Percentiles rank a stretch among this genome's conserved stretches.
Evolutionary conservation across 2,113 vertebrate genomes (phyloP).

Genomic region (Lampris megalopsis): DNA sequence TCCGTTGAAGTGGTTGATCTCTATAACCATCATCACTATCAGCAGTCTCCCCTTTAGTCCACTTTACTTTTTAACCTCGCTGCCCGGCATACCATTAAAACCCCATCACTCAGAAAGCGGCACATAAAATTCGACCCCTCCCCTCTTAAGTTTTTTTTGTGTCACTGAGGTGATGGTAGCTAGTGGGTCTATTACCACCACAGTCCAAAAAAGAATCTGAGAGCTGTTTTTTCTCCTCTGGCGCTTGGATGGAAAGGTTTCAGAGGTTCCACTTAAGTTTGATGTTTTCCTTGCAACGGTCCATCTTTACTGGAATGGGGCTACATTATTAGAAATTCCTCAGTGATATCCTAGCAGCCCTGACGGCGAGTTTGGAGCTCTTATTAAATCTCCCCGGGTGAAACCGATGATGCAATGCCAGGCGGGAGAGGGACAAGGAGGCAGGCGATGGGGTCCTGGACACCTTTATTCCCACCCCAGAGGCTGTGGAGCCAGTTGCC

Average conservation of each 20-base stretch:
- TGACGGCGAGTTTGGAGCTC: slow-evolving; percentile 55
- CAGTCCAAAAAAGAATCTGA: slow-evolving; percentile 30
- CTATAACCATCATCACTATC: no score
- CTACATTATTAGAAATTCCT: slow-evolving; percentile 77
- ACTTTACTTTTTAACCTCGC: background rate
- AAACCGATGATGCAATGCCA: slow-evolving; percentile 72
- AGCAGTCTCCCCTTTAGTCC: no score
- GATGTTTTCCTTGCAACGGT: slow-evolving; percentile 66
- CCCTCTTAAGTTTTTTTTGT: slow-evolving; percentile 20
- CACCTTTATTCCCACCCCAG: slow-evolving; percentile 21
- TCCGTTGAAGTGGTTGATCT: no score
- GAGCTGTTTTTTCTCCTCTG: slow-evolving; percentile 27
- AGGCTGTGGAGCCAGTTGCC: slow-evolving; percentile 39
- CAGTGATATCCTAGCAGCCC: slow-evolving; percentile 65
- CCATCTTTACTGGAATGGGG: slow-evolving; percentile 52
- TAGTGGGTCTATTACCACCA: slow-evolving; percentile 23
- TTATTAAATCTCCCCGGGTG: slow-evolving; percentile 76
- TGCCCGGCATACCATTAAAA: slow-evolving; percentile 12
- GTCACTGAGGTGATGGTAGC: slow-evolving; percentile 23
- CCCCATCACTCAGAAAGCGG: slow-evolving; percentile 39
- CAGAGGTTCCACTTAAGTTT: slow-evolving; percentile 53
- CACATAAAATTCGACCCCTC: slow-evolving; percentile 32
- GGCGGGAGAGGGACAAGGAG: slow-evolving; percentile 43
- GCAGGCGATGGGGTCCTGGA: background rate
- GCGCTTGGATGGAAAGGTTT: slow-evolving; percentile 24